Conservation (phyloP, 2,888 invertebrate genomes). For the Anodontia alba region DNA sequence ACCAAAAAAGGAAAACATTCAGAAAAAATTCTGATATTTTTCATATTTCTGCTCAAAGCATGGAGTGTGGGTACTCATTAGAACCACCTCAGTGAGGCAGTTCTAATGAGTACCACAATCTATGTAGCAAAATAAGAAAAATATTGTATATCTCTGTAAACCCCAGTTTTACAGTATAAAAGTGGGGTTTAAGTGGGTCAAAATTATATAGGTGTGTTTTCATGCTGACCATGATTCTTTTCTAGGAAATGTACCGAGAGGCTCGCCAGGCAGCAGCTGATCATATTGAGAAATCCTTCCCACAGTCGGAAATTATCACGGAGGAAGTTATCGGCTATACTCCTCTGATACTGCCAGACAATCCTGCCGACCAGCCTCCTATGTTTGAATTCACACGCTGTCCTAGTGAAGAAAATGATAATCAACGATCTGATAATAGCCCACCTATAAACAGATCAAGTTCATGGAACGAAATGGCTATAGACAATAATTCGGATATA, state of each 20-base stretch:
- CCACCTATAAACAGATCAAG: slow-evolving; percentile 57
- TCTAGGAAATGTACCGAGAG: slow-evolving; percentile 64
- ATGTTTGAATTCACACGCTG: slow-evolving; percentile 55
- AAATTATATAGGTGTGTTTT: no score
- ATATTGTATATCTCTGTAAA: no score
- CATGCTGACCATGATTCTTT: no score
- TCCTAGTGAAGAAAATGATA: slow-evolving; percentile 52
- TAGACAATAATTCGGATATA: slow-evolving; percentile 9
- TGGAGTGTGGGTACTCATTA: no score
- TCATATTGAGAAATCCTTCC: slow-evolving; percentile 33
- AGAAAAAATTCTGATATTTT: no score
- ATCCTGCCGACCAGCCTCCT: slow-evolving; percentile 34
- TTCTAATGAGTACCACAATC: no score
- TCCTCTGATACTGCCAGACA: slow-evolving; percentile 45
- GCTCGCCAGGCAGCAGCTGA: slow-evolving; percentile 44
- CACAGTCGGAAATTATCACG: slow-evolving; percentile 57
- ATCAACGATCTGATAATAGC: slow-evolving; percentile 19
- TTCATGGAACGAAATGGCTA: slow-evolving; percentile 61
- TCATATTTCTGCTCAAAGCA: no score
- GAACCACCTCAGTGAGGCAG: no score
- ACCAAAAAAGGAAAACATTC: no score
- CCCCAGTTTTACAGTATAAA: no score
- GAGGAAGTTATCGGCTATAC: slow-evolving; percentile 66
- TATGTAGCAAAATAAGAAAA: no score
- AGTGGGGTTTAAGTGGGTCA: no score